Evolutionary conservation across 2,797 vertebrate genomes (phyloP).

Genomic region (Hozukius guyotensis): DNA sequence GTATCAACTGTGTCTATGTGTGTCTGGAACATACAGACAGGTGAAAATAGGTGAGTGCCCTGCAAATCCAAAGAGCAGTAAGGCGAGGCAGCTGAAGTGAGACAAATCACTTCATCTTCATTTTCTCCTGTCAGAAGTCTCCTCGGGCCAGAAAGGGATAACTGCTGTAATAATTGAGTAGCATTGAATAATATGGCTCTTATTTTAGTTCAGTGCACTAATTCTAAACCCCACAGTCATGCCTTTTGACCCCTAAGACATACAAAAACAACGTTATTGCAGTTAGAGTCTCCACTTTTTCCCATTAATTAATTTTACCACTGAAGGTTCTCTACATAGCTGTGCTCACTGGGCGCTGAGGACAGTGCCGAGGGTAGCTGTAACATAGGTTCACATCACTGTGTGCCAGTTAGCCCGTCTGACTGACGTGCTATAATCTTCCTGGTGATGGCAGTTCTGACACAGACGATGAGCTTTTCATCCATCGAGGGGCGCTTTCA

Average conservation of each 20-base stretch:
- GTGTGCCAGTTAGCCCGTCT: no score
- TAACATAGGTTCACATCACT: neutral
- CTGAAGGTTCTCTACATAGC: neutral
- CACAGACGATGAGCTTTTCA: neutral
- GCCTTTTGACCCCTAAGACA: neutral
- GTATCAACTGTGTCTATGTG: conserved; percentile 2
- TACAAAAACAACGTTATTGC: neutral
- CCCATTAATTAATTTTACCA: neutral
- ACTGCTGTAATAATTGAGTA: neutral
- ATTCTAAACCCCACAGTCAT: neutral
- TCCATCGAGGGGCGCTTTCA: neutral
- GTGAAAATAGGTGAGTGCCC: neutral
- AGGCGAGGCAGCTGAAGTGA: neutral
- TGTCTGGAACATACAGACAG: neutral
- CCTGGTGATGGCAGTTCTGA: neutral
- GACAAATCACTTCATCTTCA: neutral
- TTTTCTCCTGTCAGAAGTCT: neutral
- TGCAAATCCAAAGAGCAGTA: neutral
- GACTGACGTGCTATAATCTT: neutral
- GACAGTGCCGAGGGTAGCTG: fast-evolving
- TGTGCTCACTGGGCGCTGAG: no score
- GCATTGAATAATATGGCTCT: neutral
- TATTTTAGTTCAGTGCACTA: neutral
- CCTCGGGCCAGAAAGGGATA: neutral
- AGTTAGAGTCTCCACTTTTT: neutral